Evolutionary conservation across 2,888 invertebrate genomes (phyloP).

Genomic region (Diarsia mendica): DNA sequence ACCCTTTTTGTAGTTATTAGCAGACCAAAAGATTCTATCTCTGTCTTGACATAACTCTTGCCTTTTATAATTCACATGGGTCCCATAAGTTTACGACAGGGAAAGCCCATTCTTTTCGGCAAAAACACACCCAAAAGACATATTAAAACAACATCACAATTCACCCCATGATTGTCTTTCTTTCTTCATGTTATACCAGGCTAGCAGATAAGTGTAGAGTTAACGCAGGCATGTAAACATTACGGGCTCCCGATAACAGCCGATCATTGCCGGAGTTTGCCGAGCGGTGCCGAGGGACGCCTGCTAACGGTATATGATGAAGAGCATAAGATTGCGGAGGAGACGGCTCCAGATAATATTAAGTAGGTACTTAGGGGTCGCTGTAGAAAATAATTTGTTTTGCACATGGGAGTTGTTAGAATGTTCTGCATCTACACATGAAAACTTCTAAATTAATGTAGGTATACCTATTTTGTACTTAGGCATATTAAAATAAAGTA

Average conservation of each 20-base stretch:
- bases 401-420: constrained; percentile 18
- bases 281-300: constrained; percentile 47
- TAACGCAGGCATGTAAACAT: constrained; percentile 43
- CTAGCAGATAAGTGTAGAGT: constrained; percentile 41
- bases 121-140: constrained; percentile 21
- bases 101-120: not conserved
- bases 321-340: constrained; percentile 45
- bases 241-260: constrained; percentile 40
- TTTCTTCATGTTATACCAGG: constrained; percentile 3
- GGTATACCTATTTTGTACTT: not conserved
- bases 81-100: not conserved
- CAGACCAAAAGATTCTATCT: not conserved
- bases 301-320: constrained; percentile 44
- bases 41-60: not conserved
- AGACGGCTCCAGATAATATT: constrained; percentile 42
- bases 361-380: constrained; percentile 38
- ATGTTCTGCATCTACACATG: not conserved
- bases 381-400: constrained; percentile 31
- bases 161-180: constrained; percentile 3
- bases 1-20: not conserved
- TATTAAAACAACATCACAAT: constrained; percentile 18
- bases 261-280: constrained; percentile 39
- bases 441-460: not conserved
- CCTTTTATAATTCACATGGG: not conserved
- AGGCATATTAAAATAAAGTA: not conserved